These are phyloP conservation scores for rat (Rattus norvegicus) DNA, from an alignment of 2,113 vertebrate genomes.

Conservation along the genomic window DNA sequence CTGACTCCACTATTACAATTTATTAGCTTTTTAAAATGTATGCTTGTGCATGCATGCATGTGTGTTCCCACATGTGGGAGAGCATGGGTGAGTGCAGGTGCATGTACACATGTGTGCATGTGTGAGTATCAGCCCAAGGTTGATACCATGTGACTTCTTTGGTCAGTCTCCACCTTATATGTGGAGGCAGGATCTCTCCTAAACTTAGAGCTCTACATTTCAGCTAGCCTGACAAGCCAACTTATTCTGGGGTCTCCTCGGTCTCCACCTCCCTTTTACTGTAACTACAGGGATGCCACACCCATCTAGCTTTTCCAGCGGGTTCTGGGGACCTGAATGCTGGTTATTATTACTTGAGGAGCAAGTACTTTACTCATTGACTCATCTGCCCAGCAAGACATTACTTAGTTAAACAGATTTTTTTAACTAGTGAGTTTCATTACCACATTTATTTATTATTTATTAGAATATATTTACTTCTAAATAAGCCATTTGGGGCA, in stretches of 20 bases:
- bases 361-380: not conserved
- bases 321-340: not conserved
- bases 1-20: not conserved
- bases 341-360: not conserved
- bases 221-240: not conserved
- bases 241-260: not conserved
- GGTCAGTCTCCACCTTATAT: not conserved
- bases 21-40: not conserved
- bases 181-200: not conserved
- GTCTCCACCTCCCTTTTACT: not conserved
- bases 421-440: not conserved
- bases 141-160: not conserved
- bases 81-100: not conserved
- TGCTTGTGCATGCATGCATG: not conserved
- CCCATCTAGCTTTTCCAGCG: not conserved
- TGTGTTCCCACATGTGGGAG: not conserved
- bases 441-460: conserved; percentile 10
- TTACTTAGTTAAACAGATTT: not conserved
- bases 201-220: too few relatives aligned
- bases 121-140: not conserved
- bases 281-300: not conserved
- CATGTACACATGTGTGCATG: not conserved
- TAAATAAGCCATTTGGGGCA: conserved; percentile 2
- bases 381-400: not conserved
- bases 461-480: conserved; percentile 13